Base-by-base conservation (phyloP, 2,888 invertebrate genomes). In the Adelognathus sp. region DNA sequence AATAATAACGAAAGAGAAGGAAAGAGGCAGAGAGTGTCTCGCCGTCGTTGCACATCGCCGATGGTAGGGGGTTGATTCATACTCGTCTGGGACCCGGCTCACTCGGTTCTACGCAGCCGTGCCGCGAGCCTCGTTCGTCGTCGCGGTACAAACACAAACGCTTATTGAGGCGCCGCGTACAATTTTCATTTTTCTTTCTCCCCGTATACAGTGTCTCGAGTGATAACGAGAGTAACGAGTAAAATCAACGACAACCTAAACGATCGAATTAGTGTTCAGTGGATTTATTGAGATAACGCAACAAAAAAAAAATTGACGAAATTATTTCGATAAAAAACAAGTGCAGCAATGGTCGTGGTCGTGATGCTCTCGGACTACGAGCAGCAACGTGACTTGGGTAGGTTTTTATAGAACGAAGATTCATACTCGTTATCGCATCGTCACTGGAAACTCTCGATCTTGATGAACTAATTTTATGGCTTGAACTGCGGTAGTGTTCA, bases 301-400 rank as follows among this genome's bases (percentile, higher is more conserved):
- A 4, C 11, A n/a, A n/a, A 41, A 21, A 7, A 52, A 46, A 21
- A 29, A 0, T n/a, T n/a, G n/a, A n/a, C n/a, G 18, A 41, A 52
- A 46, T 33, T 16, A 2, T 27, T 60, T 41, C 44, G n/a, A n/a
- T 29, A 52, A 24, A 63, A 46, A 54, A 61, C 39, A 46, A 4
- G 69, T 44, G 79, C 82, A 82, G 46, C 60, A 79, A 90, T 90
- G 90, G 89, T 89, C 74, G 81, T 89, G 63, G 89, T 90, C 76
- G 89, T 86, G 50, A 89, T 90, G 89, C 84, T 89, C 69, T 81
- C 88, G 64, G 86, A 88, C 69, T 90, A 89, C 80, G 86, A 87
- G 63, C 86, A 89, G 58, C 85, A 87, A 70, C 81, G 84, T 24
- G 86, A 89, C 80, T 83, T 86, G 86, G 90, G 90, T 90, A 88